Evolutionary conservation across 2,797 vertebrate species (phyloP).

Genomic region (Tokudaia tokunoshimensis): DNA sequence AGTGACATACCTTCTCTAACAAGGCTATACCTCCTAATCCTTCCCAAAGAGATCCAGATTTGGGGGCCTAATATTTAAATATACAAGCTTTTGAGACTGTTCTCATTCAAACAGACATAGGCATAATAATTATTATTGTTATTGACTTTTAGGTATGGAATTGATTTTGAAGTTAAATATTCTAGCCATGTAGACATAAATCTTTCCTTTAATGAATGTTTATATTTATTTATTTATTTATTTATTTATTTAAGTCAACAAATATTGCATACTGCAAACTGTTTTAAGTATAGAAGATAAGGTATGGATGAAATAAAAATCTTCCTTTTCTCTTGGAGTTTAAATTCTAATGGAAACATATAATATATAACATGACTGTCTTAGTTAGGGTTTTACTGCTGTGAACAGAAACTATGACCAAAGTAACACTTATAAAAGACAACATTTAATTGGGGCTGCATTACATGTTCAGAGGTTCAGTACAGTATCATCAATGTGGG

Average conservation of each 20-base stretch:
- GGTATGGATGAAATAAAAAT: neutral
- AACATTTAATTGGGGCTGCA: neutral
- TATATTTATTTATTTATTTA: conserved; percentile 1
- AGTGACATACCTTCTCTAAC: neutral
- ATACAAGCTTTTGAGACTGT: neutral
- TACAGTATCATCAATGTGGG: neutral
- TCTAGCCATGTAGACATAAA: neutral
- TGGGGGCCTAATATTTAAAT: neutral
- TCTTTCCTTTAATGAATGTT: conserved; percentile 6
- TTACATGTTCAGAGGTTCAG: neutral
- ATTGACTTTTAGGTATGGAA: neutral
- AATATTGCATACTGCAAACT: neutral
- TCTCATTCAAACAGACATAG: neutral
- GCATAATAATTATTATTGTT: neutral
- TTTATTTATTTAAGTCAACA: neutral
- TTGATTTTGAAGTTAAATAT: conserved; percentile 6
- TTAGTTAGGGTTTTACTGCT: neutral
- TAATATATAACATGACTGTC: neutral
- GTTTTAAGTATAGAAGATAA: neutral
- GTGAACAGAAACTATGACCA: neutral
- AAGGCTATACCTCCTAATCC: neutral
- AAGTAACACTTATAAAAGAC: neutral
- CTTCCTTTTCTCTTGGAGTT: neutral
- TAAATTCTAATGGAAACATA: neutral
- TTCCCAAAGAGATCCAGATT: neutral